Conservation (phyloP, 2,113 vertebrate species). For the Tragelaphus imberbis region DNA sequence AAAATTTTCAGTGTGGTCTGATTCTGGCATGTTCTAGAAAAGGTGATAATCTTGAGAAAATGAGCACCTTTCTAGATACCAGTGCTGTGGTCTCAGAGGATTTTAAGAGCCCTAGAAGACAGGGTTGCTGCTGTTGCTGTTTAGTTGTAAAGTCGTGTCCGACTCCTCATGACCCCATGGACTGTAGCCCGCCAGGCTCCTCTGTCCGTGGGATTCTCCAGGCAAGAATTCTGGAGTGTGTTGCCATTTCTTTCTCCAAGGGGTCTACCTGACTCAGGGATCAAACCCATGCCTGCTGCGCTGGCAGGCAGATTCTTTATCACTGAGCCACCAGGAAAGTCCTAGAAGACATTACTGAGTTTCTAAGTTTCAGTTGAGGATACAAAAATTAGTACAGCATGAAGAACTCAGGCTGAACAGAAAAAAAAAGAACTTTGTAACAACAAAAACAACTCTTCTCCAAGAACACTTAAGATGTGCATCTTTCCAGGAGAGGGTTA, state of each 20-base stretch:
- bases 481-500: background rate
- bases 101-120: background rate
- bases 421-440: background rate
- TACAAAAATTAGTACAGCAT: fast-evolving
- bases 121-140: fast-evolving
- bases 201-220: background rate
- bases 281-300: fast-evolving
- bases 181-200: background rate
- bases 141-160: background rate
- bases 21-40: background rate
- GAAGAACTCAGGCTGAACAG: background rate
- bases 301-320: background rate
- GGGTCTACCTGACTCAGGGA: background rate
- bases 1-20: background rate
- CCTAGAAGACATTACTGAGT: background rate
- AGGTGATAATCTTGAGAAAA: background rate
- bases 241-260: background rate
- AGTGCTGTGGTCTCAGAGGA: fast-evolving
- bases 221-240: background rate
- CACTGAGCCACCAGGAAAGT: background rate
- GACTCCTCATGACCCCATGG: background rate
- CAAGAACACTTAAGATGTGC: fast-evolving
- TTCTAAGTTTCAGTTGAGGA: background rate
- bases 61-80: background rate
- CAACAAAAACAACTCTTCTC: background rate